Base-by-base conservation (phyloP, 2,797 vertebrate species). In the Onychomys torridus region DNA sequence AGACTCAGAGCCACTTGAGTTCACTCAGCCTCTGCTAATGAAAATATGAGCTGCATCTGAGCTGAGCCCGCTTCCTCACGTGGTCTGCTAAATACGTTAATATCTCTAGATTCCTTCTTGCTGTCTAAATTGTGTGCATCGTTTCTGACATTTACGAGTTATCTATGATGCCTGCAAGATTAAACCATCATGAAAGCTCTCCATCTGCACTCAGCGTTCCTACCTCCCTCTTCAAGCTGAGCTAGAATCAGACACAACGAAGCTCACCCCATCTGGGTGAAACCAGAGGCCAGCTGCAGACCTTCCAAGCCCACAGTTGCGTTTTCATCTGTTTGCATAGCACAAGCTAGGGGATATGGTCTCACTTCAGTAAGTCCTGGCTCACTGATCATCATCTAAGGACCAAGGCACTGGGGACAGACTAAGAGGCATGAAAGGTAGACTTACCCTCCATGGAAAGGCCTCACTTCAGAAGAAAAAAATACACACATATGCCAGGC, bases 131-230 rank as follows among this genome's bases (percentile, higher is more conserved):
- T 86, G 92, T 49, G 87, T 73, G 96, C 71, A 97, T 96, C 90
- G 21, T 91, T 95, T 93, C 94, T 98, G 97, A 98, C 97, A 98
- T 97, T 97, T 98, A 96, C 3, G 10, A 98, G 97, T 94, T 91
- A 95, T 95, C 93, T 85, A 0, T 57, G 95, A 96, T 91, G 96
- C 86, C 93, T 97, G 81, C 34, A 81, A 97, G 93, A 96, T 93
- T 55, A 97, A 96, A 94, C 81, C 86, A 63, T 92, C 89, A 85
- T 11, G 92, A 97, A 96, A 93, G 79, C 76, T 40, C 87, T 82
- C 90, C 96, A 95, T 94, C 83, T 95, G 93, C 84, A 76, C 34
- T 75, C 75, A 25, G n/a, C 55, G 27, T 34, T 52, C 67, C 79
- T 65, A 37, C 65, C 14, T 25, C 63, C 82, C 82, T 77, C 17